These are phyloP conservation scores for Galeopterus variegatus DNA, from an alignment of 2,113 vertebrate genomes.

Conservation along the genomic window DNA sequence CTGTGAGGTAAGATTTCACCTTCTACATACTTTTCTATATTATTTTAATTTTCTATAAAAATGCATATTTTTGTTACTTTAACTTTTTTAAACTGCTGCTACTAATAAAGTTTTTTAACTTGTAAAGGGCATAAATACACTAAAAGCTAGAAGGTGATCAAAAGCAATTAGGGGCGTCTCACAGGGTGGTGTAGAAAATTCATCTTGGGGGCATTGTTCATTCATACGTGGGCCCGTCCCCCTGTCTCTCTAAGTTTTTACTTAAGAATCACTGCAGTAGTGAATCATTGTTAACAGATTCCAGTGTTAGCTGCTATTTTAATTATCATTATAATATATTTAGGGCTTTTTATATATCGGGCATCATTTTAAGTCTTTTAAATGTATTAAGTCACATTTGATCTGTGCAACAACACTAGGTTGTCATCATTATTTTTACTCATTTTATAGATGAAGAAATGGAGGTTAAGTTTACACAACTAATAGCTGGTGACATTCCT, in stretches of 20 bases:
- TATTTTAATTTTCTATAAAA: neutral
- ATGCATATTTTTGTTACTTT: conserved; percentile 20
- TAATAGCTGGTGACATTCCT: neutral
- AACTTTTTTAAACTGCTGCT: neutral
- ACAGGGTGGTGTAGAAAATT: neutral
- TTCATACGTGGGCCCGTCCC: neutral
- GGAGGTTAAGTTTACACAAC: neutral
- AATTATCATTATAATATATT: neutral
- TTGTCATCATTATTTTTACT: conserved; percentile 15
- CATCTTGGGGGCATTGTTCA: neutral
- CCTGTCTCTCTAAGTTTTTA: neutral
- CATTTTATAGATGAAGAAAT: conserved; percentile 21
- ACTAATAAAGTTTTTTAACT: neutral
- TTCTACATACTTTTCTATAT: neutral
- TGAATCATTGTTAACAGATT: conserved; percentile 35
- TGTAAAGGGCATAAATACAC: neutral
- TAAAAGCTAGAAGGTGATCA: neutral
- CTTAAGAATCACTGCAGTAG: neutral
- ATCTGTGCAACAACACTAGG: neutral
- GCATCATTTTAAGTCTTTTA: neutral
- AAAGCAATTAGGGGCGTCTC: neutral
- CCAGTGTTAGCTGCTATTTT: neutral
- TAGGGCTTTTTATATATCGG: neutral
- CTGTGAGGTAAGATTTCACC: neutral
- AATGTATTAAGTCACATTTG: neutral